Evolutionary conservation across 2,113 vertebrate genomes (phyloP).

Genomic region (Zosterops japonicus): DNA sequence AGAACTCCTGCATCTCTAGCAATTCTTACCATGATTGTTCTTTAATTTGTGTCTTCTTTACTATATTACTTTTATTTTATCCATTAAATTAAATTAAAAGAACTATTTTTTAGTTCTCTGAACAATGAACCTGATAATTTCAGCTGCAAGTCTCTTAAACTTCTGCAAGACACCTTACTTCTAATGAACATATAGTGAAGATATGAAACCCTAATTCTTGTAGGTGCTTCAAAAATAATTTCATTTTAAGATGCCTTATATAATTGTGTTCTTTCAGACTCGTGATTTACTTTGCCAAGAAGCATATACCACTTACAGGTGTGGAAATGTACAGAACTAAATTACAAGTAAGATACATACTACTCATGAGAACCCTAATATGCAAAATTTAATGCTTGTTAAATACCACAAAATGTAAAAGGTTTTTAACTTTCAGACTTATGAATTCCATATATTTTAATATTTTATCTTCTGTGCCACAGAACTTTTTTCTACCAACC

Average conservation of each 20-base stretch:
- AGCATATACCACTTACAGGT: not conserved
- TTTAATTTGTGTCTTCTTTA: not conserved
- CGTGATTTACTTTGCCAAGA: not conserved
- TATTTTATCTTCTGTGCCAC: conserved; percentile 19
- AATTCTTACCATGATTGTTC: not conserved
- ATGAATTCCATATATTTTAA: conserved; percentile 8
- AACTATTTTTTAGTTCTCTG: not conserved
- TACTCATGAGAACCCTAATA: not conserved
- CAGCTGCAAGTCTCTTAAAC: not conserved
- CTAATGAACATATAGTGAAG: not conserved
- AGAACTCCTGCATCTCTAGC: not conserved
- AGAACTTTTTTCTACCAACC: conserved; percentile 35
- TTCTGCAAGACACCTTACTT: not conserved
- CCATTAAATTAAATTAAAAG: not conserved
- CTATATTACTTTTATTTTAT: not conserved
- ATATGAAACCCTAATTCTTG: not conserved
- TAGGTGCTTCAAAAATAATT: not conserved
- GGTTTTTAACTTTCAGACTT: not conserved
- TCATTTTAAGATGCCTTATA: not conserved
- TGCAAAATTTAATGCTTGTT: not conserved
- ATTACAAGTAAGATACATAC: not conserved
- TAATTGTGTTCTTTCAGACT: not conserved
- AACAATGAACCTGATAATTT: not conserved
- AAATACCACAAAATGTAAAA: not conserved
- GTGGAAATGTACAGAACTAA: not conserved